Evolutionary conservation across 2,113 vertebrate genomes (phyloP).

Genomic region (Phrynosoma blainvillii): DNA sequence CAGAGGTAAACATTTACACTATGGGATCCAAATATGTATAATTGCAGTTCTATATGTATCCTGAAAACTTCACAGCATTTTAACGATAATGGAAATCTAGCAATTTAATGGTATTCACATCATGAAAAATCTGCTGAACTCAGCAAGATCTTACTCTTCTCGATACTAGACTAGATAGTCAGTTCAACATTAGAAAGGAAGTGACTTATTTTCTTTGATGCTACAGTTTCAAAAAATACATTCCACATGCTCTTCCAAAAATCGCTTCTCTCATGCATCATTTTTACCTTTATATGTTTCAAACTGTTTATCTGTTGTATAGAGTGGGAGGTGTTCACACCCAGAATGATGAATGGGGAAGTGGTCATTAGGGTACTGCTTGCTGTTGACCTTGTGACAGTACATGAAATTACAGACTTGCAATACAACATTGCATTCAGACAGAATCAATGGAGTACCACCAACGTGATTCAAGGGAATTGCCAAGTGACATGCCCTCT

Average conservation of each 20-base stretch:
- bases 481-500: not conserved
- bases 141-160: conserved; percentile 57
- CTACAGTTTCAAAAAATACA: conserved; percentile 27
- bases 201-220: conserved; percentile 53
- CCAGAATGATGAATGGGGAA: conserved; percentile 35
- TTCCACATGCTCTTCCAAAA: conserved; percentile 33
- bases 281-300: conserved; percentile 56
- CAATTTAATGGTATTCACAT: conserved; percentile 47
- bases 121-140: conserved; percentile 47
- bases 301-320: conserved; percentile 48
- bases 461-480: not conserved
- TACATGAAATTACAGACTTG: conserved; percentile 61
- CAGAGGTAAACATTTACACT: conserved; percentile 14
- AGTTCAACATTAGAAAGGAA: conserved; percentile 44
- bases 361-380: conserved; percentile 43
- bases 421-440: conserved; percentile 35
- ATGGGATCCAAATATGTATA: conserved; percentile 17
- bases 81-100: conserved; percentile 49
- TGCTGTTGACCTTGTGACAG: conserved; percentile 37
- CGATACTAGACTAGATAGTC: conserved; percentile 54
- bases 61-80: conserved; percentile 61
- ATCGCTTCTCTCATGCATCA: conserved; percentile 25
- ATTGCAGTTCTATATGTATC: conserved; percentile 46
- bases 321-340: not conserved
- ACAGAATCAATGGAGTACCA: conserved; percentile 21